Conservation (phyloP, 2,888 invertebrate genomes). For the Ichneumoninae sp. region DNA sequence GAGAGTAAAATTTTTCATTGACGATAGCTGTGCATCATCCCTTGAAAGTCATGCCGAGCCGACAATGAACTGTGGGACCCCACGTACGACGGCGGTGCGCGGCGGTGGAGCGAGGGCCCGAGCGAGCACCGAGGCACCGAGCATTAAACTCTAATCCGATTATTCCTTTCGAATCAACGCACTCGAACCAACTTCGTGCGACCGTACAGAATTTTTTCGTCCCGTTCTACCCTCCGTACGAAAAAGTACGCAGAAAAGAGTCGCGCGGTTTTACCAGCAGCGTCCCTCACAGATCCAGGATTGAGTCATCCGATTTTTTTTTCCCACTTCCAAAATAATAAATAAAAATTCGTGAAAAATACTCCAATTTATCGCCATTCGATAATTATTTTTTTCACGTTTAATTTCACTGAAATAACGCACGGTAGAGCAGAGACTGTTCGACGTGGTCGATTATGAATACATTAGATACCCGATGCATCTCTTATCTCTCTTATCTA, state of each 20-base stretch:
- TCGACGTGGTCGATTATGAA: not conserved
- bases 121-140: slow-evolving; percentile 66
- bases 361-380: not conserved
- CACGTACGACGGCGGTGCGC: slow-evolving; percentile 52
- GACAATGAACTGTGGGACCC: slow-evolving; percentile 65
- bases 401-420: not conserved
- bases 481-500: not conserved
- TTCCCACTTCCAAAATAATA: not conserved
- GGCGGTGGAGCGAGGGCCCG: slow-evolving; percentile 64
- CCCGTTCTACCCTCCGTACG: not conserved
- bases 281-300: slow-evolving; percentile 38
- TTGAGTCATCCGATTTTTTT: slow-evolving; percentile 51
- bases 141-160: slow-evolving; percentile 78
- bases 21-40: slow-evolving; percentile 45
- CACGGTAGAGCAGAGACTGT: not conserved
- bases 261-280: slow-evolving; percentile 18
- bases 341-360: not conserved
- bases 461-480: not conserved
- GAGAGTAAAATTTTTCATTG: not conserved
- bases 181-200: slow-evolving; percentile 64
- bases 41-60: slow-evolving; percentile 60
- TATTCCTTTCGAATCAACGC: slow-evolving; percentile 76
- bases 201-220: slow-evolving; percentile 25
- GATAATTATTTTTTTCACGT: not conserved
- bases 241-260: slow-evolving; percentile 7